Evolutionary conservation across 2,797 vertebrate genomes (phyloP).

Genomic region (Benthosema pterotum): DNA sequence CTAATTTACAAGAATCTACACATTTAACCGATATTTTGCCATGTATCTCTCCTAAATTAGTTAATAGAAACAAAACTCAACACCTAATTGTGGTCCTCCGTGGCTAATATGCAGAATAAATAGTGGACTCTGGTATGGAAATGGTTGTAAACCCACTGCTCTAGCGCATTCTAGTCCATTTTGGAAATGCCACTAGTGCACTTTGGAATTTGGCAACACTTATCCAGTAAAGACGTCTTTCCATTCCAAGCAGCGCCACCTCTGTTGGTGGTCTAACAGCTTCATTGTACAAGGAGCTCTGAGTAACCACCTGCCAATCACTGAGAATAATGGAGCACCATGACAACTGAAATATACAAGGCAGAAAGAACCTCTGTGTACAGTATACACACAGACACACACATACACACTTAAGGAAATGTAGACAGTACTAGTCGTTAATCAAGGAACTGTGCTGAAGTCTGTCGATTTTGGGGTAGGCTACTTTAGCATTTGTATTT

Average conservation of each 20-base stretch:
- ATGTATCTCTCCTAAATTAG: too few species aligned
- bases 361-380: slow-evolving; percentile 40
- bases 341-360: slow-evolving; percentile 79
- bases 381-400: slow-evolving; percentile 5
- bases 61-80: too few species aligned
- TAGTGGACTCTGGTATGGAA: too few species aligned
- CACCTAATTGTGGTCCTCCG: too few species aligned
- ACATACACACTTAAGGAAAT: slow-evolving; percentile 15
- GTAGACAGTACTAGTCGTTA: slow-evolving; percentile 24
- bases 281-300: slow-evolving; percentile 67
- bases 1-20: too few species aligned
- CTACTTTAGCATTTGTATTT: neutral
- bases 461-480: slow-evolving; percentile 50
- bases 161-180: too few species aligned
- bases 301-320: slow-evolving; percentile 53
- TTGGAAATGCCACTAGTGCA: too few species aligned
- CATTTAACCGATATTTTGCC: too few species aligned
- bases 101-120: too few species aligned
- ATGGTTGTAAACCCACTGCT: too few species aligned
- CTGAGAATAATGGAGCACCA: slow-evolving; percentile 69
- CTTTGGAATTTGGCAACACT: too few species aligned
- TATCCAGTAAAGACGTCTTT: slow-evolving; percentile 13
- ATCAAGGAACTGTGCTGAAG: slow-evolving; percentile 7
- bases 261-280: slow-evolving; percentile 41
- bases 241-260: neutral